Evolutionary conservation across 1,140 invertebrate genomes (phyloP).

Genomic region (Leptinotarsa texana): DNA sequence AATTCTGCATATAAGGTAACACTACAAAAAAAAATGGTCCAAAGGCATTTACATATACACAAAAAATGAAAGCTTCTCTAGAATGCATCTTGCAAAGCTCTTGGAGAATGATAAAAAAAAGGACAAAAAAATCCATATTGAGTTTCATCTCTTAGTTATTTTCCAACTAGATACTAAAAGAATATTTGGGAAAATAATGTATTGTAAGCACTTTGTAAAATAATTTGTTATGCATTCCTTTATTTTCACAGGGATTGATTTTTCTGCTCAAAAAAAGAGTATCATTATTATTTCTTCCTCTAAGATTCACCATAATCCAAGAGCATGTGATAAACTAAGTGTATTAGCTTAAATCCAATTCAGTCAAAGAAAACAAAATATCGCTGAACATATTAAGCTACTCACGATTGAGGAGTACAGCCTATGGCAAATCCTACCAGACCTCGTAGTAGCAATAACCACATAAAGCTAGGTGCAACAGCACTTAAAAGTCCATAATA

Average conservation of each 20-base stretch:
- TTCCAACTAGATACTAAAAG: no score
- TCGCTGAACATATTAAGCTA: slow-evolving; percentile 44
- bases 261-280: no score
- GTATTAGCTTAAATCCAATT: no score
- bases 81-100: no score
- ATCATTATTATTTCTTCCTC: no score
- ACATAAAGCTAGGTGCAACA: slow-evolving; percentile 87
- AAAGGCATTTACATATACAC: not conserved
- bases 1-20: slow-evolving; percentile 97
- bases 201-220: no score
- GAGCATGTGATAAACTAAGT: no score
- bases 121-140: not conserved
- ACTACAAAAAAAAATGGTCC: slow-evolving; percentile 60
- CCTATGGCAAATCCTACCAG: slow-evolving; percentile 95
- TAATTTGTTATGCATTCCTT: no score
- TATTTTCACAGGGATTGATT: no score
- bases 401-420: slow-evolving; percentile 95
- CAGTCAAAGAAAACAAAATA: no score
- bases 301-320: no score
- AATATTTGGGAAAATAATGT: no score
- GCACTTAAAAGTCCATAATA: slow-evolving; percentile 91
- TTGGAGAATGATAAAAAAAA: slow-evolving; percentile 26
- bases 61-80: not conserved
- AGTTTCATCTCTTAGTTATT: not conserved
- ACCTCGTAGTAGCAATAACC: slow-evolving; percentile 87